Conservation (phyloP, 2,113 vertebrate species). For the Podilymbus podiceps region DNA sequence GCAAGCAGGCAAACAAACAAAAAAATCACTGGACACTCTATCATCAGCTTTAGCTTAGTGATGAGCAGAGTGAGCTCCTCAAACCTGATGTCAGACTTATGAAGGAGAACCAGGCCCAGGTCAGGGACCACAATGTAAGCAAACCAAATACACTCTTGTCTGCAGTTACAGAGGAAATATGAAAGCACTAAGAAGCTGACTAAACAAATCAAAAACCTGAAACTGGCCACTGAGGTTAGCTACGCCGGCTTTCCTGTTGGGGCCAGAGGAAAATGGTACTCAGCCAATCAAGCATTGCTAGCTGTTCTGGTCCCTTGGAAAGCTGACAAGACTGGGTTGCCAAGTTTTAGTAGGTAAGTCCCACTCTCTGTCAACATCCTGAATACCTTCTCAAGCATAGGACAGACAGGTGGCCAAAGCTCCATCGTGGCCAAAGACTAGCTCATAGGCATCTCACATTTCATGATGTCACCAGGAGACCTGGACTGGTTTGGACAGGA, state of each 20-base stretch:
- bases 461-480: neutral
- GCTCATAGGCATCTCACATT: neutral
- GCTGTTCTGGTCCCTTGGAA: neutral
- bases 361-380: neutral
- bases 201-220: slow-evolving; percentile 15
- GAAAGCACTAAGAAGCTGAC: neutral
- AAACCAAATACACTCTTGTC: neutral
- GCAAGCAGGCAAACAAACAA: neutral
- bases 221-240: neutral
- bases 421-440: neutral
- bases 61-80: neutral
- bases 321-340: neutral
- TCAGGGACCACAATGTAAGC: neutral
- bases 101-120: neutral
- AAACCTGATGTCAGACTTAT: neutral
- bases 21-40: neutral
- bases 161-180: neutral
- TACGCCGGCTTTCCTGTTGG: neutral
- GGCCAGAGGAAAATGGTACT: neutral
- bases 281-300: neutral
- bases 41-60: neutral
- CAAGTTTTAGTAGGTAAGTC: neutral
- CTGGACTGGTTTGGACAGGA: neutral
- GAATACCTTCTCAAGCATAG: neutral
- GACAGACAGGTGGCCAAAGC: slow-evolving; percentile 17